Base-by-base conservation (phyloP, 2,113 vertebrate species). In the Sceloporus undulatus region DNA sequence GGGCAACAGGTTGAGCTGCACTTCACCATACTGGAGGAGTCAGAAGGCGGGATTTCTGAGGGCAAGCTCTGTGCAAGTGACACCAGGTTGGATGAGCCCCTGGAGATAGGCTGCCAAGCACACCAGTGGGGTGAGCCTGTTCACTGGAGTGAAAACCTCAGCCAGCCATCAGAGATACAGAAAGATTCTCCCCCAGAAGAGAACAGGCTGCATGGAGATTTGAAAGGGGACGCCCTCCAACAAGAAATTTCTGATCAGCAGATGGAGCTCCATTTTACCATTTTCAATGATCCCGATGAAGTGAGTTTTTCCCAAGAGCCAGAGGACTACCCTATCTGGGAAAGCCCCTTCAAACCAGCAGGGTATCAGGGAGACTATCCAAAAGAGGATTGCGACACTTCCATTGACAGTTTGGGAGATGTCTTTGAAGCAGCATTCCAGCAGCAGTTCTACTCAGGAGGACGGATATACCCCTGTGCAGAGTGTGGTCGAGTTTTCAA, bases 401-500 rank as follows among this genome's bases (percentile, higher is more conserved):
- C 95, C 11, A 94, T 94, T 3, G 78, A 92, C 52, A 96, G 94
- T 59, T 73, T 85, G 2, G 96, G 95, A 11, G 96, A 87, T 76
- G 94, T 3, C 95, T 96, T 85, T 9, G 81, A 88, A 56, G 73
- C 80, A 0, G 83, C 87, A 40, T 84, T 88, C 74, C 87, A 83
- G 38, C 73, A 88, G 81, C 74, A 88, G 59, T 88, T 88, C n/a
- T 95, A 94, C 92, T 96, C 94, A 0, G 95, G 96, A 8, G 95
- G 95, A 66, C 93, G 92, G 48, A 89, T 93, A 0, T 97, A 96
- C 86, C 91, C 95, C 70, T 98, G 97, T 77, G 93, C 91, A 10
- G 92, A 95, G 86, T 98, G 97, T 1, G 95, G 96, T 0, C 97
- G 97, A 27, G 91, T 96, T 82, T 98, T 97, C 75, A 88, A 93